These are phyloP conservation scores for Phymastichus coffea DNA, from an alignment of 1,140 invertebrate species.

Conservation along the genomic window DNA sequence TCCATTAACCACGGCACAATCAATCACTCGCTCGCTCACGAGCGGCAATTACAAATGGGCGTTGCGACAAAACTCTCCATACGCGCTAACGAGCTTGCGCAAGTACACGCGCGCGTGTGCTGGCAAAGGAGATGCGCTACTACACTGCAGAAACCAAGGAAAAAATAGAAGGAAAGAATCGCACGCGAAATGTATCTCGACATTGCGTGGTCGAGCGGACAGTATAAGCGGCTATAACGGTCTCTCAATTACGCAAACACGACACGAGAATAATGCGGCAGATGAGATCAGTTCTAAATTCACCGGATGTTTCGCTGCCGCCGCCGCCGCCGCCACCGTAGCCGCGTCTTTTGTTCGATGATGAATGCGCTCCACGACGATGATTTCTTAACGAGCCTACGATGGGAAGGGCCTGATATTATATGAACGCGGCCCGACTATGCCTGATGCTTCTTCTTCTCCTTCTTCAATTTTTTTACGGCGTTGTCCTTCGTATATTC, in stretches of 20 bases:
- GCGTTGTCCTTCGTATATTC: neutral
- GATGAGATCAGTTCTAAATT: slow-evolving; percentile 50
- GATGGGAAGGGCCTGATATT: slow-evolving; percentile 53
- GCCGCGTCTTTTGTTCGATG: slow-evolving; percentile 49
- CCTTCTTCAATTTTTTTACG: slow-evolving; percentile 1
- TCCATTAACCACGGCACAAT: neutral
- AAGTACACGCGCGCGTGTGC: too few species aligned
- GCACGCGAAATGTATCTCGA: too few species aligned
- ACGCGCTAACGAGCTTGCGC: too few species aligned
- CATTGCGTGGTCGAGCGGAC: too few species aligned
- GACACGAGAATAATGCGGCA: slow-evolving; percentile 25
- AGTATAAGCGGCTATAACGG: too few species aligned
- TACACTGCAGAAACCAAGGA: neutral
- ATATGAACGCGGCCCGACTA: neutral
- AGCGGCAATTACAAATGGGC: neutral
- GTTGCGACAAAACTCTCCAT: neutral
- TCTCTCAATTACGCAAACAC: too few species aligned
- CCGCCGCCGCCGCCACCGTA: too few species aligned
- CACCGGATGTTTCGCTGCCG: slow-evolving; percentile 53
- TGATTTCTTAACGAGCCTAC: slow-evolving; percentile 49
- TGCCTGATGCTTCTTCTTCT: neutral
- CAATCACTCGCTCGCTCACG: neutral
- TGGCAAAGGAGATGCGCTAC: too few species aligned
- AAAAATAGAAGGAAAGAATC: too few species aligned
- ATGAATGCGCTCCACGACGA: slow-evolving; percentile 43